Evolutionary conservation across 2,797 vertebrate genomes (phyloP).

Genomic region (Anas georgica): DNA sequence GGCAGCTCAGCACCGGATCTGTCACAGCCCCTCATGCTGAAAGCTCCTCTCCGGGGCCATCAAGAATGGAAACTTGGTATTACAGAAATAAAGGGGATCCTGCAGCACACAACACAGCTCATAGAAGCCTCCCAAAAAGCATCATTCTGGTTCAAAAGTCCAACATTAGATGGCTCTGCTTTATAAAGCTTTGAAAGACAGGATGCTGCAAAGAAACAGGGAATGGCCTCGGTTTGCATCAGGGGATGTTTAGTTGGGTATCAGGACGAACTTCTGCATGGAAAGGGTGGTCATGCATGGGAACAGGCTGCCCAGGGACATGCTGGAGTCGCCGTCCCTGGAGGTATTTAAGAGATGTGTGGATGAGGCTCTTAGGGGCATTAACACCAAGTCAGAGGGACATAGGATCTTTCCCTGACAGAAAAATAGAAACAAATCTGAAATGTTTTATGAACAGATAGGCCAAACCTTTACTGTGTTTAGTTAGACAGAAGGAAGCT

Average conservation of each 20-base stretch:
- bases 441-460: too few species aligned
- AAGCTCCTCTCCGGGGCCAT: neutral
- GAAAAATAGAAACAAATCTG: too few species aligned
- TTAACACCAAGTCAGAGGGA: too few species aligned
- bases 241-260: too few species aligned
- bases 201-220: neutral
- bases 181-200: neutral
- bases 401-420: too few species aligned
- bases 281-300: neutral
- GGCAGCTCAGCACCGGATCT: neutral
- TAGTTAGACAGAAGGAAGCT: too few species aligned
- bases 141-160: neutral
- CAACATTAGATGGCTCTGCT: neutral
- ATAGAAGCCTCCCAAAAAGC: neutral
- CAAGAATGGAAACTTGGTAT: neutral
- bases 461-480: too few species aligned
- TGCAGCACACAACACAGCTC: neutral
- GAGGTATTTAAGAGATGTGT: neutral
- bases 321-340: neutral
- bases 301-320: neutral
- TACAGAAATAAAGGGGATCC: neutral
- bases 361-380: neutral
- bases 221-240: too few species aligned
- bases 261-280: too few species aligned
- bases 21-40: neutral